A percentile compares a stretch with the other conserved stretches of the same genome.
These are phyloP conservation scores for Leptinotarsa rubiginosa DNA, from an alignment of 2,888 invertebrate genomes.

Conservation along the genomic window DNA sequence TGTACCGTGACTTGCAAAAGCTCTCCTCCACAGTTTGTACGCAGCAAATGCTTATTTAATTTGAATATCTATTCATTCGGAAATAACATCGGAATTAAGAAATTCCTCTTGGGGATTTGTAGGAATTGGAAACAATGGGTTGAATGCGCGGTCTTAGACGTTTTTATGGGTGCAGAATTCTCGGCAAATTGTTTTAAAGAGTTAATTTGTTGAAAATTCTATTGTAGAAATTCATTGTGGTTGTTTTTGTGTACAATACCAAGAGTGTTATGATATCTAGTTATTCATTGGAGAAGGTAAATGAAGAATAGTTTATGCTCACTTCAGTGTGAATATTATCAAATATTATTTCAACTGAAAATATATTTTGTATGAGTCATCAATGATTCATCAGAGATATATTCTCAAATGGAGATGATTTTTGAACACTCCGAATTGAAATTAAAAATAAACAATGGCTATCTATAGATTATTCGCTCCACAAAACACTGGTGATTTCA, in stretches of 20 bases:
- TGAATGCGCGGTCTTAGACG: conserved; percentile 34
- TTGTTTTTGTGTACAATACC: not conserved
- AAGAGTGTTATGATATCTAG: too few species aligned
- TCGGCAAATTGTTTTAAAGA: conserved; percentile 32
- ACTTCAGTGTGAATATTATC: too few species aligned
- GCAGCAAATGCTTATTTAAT: conserved; percentile 42
- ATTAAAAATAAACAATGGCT: too few species aligned
- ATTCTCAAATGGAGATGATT: too few species aligned
- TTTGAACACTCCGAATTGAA: too few species aligned
- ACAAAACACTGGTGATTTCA: too few species aligned
- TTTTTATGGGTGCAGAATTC: conserved; percentile 34
- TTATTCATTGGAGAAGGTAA: too few species aligned
- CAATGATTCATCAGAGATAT: too few species aligned
- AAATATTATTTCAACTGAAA: too few species aligned
- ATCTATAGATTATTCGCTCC: too few species aligned
- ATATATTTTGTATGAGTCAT: too few species aligned
- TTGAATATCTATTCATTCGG: conserved; percentile 47
- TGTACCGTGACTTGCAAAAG: conserved; percentile 19
- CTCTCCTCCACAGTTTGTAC: conserved; percentile 27
- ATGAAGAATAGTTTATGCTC: too few species aligned
- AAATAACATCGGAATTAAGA: conserved; percentile 42
- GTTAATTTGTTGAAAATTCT: conserved; percentile 29
- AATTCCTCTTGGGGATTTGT: conserved; percentile 39
- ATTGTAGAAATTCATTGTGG: not conserved
- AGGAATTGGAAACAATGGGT: conserved; percentile 33